These are phyloP conservation scores for Ahaetulla prasina DNA, from an alignment of 2,113 vertebrate species.

Conservation along the genomic window DNA sequence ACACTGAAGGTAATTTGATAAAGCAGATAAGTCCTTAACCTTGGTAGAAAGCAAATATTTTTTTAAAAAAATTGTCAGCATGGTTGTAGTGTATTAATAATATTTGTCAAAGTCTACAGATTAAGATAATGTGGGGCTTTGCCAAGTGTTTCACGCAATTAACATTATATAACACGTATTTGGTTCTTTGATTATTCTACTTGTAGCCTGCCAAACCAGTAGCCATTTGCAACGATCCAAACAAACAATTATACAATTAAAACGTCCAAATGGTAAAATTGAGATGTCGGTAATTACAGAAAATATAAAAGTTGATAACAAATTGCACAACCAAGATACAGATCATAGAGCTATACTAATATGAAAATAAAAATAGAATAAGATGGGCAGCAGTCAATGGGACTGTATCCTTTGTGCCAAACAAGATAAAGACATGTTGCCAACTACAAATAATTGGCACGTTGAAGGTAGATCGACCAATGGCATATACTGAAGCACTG, in stretches of 20 bases:
- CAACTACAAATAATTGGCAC: background rate
- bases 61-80: background rate
- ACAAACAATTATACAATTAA: background rate
- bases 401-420: background rate
- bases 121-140: background rate
- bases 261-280: background rate
- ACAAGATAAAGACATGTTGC: background rate
- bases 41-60: background rate
- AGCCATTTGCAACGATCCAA: background rate
- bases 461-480: background rate
- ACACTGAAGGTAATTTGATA: conserved; percentile 32
- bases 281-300: background rate
- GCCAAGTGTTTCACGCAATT: background rate
- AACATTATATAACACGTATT: background rate
- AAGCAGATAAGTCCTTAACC: background rate
- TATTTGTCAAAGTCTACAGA: background rate
- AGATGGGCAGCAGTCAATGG: background rate
- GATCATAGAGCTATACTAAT: background rate
- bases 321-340: background rate
- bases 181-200: background rate
- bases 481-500: background rate
- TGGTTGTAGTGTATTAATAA: background rate
- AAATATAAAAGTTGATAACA: background rate
- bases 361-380: background rate
- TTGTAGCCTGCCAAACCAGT: background rate